A percentile compares a stretch with the other conserved stretches of the same genome.
Conservation (phyloP, 2,797 vertebrate species). For the Periophthalmus magnuspinnatus region DNA sequence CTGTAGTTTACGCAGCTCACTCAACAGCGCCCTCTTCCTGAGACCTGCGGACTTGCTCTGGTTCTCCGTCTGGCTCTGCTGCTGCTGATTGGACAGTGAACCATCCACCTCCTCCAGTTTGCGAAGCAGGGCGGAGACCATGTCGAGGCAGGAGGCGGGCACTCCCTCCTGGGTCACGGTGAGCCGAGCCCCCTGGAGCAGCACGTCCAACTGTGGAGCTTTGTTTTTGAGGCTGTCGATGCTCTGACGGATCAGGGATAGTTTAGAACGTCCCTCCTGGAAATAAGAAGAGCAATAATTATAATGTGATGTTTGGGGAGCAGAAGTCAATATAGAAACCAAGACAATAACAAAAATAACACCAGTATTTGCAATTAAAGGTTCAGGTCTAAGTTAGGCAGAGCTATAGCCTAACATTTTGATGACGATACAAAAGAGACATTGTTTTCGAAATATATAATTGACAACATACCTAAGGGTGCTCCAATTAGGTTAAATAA, state of each 20-base stretch:
- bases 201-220: conserved; percentile 82
- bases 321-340: no score
- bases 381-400: no score
- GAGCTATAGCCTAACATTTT: no score
- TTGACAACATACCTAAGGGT: no score
- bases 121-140: conserved; percentile 66
- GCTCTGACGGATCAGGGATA: conserved; percentile 69
- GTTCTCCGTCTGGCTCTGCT: conserved; percentile 65
- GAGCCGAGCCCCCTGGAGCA: conserved; percentile 77
- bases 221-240: conserved; percentile 79
- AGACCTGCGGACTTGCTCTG: conserved; percentile 60
- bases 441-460: no score
- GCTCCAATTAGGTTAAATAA: no score
- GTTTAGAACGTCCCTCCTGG: conserved; percentile 58
- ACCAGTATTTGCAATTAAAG: no score
- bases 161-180: conserved; percentile 70
- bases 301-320: no score
- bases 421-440: no score
- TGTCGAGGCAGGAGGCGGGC: conserved; percentile 74
- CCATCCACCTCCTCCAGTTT: conserved; percentile 67
- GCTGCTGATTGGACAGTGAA: conserved; percentile 61
- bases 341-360: no score
- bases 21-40: conserved; percentile 77
- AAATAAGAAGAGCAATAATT: not conserved
- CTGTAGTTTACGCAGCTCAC: conserved; percentile 81